Evolutionary conservation across 1,140 invertebrate species (phyloP), one percentile per base, ranked within the genome.

Genomic region (Musca vetustissima): DNA sequence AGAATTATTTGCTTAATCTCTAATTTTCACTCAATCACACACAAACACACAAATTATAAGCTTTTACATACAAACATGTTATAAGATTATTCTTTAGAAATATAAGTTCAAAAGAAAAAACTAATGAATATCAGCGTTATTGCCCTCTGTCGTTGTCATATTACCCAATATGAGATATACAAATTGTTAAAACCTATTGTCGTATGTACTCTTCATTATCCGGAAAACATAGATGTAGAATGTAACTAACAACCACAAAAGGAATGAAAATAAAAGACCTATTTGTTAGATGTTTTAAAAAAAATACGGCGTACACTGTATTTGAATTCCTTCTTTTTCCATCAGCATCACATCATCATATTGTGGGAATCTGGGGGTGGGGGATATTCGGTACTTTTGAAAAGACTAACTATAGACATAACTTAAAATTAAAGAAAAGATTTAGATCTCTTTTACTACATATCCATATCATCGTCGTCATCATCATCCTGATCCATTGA

Each of bases 391-490:
- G 13, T 11, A 43, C 9, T 32, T 32, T 32, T 32, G 28, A 43
- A 1, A 43, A 28, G 2, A 1, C 53, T 24, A 55, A 24, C 53
- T 55, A 24, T n/a, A 55, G 9, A 24, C 21, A 55, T 25, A 55
- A 22, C 14, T 24, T 22, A 55, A 24, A 22, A 55, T 14, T 6
- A 19, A 6, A 49, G 2, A 19, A 8, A 52, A 52, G 8, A 21
- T 19, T 19, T 52, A 52, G 7, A 19, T 52, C 13, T 9, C 49
- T 21, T 13, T 21, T 6, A 8, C 67, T 64, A 64, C n/a, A 49
- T 64, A 25, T 70, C 48, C 57, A 66, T 61, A 25, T 71, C 69
- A 9, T 75, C 69, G 9, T 49, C 65, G 25, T 73, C 73, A 17
- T 69, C 67, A 4, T 71, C 72, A 28, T 75, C 68, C 17, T 71